Evolutionary conservation across 2,888 invertebrate species (phyloP), one percentile per base, ranked within the genome.

Genomic region (Lasioglossum malachurum): DNA sequence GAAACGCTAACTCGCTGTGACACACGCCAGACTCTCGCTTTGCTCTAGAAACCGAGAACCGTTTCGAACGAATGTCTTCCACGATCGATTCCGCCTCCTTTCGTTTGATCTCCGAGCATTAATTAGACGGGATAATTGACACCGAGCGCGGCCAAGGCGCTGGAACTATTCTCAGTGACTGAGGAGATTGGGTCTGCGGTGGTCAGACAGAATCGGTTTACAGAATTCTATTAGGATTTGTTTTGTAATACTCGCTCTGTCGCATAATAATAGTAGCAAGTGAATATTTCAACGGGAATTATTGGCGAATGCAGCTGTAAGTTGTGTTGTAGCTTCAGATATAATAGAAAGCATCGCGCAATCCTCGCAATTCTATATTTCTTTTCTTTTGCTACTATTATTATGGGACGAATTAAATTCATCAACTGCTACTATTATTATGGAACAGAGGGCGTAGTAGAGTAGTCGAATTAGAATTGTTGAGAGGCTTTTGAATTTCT

Each of bases 1-100:
- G 83, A 87, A 87, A 89, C 80, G 83, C 64, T 88, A 87, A 86
- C 86, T 27, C 81, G 81, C 76, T 31, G 80, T 74, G 88, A 89
- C 88, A 82, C 75, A 12, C 69, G 23, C 23, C 35, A 4, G 1
- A 69, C 38, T 73, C 31, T 23, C 23, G 69, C n/a, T 38, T 69
- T 14, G 38, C 69, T 75, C 73, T 72, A 67, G 38, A 49, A 74
- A 64, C 31, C 23, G 44, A 31, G 72, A 71, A 69, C 69, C n/a
- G 41, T 7, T 4, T 16, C 35, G 35, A 19, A 23, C 19, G 35
- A 35, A 67, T 35, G 31, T 19, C 35, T 10, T 38, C 67, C 19
- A 35, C 4, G 67, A 67, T 67, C 67, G 67, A 67, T 67, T 19
- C 35, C 67, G 67, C 8, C 8, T 23, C 67, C 35, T 14, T 8